A percentile compares a stretch with the other conserved stretches of the same genome.
Conservation (phyloP, 1,140 invertebrate genomes). For the Leptinotarsa defecta region DNA sequence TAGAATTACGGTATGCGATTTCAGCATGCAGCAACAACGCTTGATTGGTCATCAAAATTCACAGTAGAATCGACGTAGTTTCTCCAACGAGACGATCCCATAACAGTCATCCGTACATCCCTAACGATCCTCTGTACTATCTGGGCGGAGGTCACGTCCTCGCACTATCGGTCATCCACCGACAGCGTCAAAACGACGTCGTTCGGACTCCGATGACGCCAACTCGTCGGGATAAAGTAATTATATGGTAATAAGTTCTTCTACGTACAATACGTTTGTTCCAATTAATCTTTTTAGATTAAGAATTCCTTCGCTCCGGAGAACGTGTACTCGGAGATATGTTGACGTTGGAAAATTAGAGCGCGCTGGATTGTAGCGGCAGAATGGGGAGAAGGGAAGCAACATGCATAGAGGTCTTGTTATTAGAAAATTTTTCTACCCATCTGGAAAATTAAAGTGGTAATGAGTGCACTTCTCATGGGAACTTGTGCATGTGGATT, state of each 20-base stretch:
- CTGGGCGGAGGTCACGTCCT: neutral
- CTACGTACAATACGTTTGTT: slow-evolving; percentile 10
- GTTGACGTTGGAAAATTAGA: slow-evolving; percentile 1
- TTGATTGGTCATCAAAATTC: neutral
- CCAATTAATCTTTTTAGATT: slow-evolving; percentile 14
- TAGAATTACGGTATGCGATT: neutral
- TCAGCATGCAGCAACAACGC: neutral
- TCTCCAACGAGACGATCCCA: neutral
- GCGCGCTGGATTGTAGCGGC: neutral
- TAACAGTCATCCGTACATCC: neutral
- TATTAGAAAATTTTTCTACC: too few species aligned
- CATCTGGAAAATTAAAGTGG: too few species aligned
- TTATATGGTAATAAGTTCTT: slow-evolving; percentile 18
- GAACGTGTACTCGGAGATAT: neutral
- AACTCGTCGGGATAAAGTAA: slow-evolving; percentile 9
- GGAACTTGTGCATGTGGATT: too few species aligned
- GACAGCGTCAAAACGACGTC: neutral
- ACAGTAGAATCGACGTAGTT: neutral
- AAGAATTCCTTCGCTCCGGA: neutral
- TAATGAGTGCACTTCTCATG: too few species aligned
- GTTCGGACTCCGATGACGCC: neutral
- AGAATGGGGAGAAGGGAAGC: neutral
- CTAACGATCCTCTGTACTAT: neutral
- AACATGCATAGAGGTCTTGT: too few species aligned
- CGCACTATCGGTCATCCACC: neutral